These are phyloP conservation scores for Xyrichtys novacula DNA, from an alignment of 2,797 vertebrate species.

Conservation along the genomic window DNA sequence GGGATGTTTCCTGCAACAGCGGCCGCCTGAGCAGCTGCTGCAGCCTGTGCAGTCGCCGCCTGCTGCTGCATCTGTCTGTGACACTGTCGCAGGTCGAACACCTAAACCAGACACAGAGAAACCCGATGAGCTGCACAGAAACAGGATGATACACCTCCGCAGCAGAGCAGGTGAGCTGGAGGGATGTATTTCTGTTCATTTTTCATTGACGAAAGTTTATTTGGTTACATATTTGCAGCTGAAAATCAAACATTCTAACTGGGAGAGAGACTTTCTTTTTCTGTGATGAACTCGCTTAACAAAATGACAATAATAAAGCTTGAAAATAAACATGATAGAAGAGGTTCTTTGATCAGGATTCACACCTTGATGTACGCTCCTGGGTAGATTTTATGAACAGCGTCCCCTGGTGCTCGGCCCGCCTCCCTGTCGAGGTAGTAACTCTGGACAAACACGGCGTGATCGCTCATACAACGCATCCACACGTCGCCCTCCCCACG, in stretches of 20 bases:
- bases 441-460: conserved; percentile 87
- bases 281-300: too few relatives aligned
- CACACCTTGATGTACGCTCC: conserved; percentile 87
- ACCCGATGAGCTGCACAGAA: not conserved
- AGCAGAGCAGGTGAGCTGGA: not conserved
- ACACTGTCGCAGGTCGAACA: conserved; percentile 86
- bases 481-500: conserved; percentile 85
- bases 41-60: conserved; percentile 85
- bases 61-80: conserved; percentile 90
- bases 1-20: conserved; percentile 87
- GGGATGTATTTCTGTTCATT: too few relatives aligned
- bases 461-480: conserved; percentile 88
- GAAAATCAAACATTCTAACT: too few relatives aligned
- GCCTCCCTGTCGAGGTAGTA: conserved; percentile 88
- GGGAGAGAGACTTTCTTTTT: too few relatives aligned
- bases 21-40: conserved; percentile 83
- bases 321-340: not conserved
- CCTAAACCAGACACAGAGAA: conserved; percentile 64
- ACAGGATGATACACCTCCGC: not conserved
- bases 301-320: not conserved
- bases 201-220: too few relatives aligned
- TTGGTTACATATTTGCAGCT: not conserved
- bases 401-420: conserved; percentile 86
- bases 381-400: conserved; percentile 89
- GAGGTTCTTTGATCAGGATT: not conserved